A percentile compares a stretch with the other conserved stretches of the same genome.
Evolutionary conservation across 2,113 vertebrate species (phyloP).

Genomic region (Melanerpes aurifrons): DNA sequence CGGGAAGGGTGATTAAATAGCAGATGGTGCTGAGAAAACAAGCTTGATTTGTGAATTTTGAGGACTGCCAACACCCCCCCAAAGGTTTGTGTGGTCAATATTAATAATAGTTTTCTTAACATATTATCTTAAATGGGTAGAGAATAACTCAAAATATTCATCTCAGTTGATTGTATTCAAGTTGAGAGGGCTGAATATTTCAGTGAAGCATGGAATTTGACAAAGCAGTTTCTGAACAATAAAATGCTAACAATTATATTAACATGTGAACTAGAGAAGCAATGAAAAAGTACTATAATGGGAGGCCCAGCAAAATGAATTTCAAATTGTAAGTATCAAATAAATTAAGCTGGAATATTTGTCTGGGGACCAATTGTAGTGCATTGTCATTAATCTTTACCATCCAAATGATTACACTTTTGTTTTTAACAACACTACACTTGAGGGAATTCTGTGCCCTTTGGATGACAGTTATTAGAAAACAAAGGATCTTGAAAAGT

Average conservation of each 20-base stretch:
- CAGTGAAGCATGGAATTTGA: background rate
- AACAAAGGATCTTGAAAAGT: background rate
- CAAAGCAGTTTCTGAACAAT: background rate
- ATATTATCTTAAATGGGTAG: background rate
- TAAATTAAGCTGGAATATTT: background rate
- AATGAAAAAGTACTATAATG: background rate
- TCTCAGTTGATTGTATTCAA: background rate
- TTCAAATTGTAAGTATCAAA: background rate
- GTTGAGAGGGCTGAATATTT: background rate
- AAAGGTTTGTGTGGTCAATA: background rate
- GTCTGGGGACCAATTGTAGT: background rate
- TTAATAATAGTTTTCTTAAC: background rate
- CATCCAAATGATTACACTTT: background rate
- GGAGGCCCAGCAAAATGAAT: background rate
- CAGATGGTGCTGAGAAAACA: background rate
- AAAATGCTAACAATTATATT: background rate
- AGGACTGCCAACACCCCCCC: background rate
- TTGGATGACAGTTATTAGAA: background rate
- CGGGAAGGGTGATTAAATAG: background rate
- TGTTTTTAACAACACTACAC: constrained; percentile 14
- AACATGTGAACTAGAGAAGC: background rate
- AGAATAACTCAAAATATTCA: background rate
- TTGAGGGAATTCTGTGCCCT: background rate
- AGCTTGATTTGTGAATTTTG: background rate
- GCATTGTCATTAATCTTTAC: background rate